Evolutionary conservation across 2,113 vertebrate genomes (phyloP).

Genomic region (Saccopteryx leptura): DNA sequence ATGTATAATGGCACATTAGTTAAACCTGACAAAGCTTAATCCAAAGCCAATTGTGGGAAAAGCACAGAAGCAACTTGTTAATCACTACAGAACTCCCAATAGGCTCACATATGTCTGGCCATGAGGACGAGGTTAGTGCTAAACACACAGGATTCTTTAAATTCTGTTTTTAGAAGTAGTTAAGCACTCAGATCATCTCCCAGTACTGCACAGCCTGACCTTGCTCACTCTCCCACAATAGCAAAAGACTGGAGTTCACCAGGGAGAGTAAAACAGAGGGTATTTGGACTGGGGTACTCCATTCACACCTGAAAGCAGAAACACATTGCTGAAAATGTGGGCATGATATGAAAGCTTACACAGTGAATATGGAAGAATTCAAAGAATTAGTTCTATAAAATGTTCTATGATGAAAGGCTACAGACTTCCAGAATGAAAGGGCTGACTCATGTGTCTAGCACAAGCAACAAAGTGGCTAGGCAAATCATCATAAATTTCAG

Average conservation of each 20-base stretch:
- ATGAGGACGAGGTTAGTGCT: accelerated
- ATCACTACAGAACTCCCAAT: neutral
- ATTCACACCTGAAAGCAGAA: neutral
- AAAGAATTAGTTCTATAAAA: neutral
- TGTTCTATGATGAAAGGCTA: neutral
- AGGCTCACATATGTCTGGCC: neutral
- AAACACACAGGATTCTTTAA: neutral
- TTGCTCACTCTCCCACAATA: neutral
- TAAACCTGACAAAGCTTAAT: neutral
- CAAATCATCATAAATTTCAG: neutral
- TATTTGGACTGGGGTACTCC: neutral
- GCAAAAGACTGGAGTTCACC: neutral
- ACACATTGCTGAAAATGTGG: neutral
- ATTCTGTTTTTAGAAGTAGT: neutral
- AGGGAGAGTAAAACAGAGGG: neutral
- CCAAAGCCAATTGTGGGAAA: neutral
- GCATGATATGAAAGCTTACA: neutral
- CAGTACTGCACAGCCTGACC: neutral
- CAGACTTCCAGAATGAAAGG: neutral
- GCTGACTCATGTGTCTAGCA: neutral
- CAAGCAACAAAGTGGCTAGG: slow-evolving; percentile 7
- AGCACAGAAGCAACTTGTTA: neutral
- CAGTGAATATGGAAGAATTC: neutral
- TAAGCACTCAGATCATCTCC: neutral
- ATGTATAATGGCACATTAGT: neutral